Percentiles rank a stretch among this genome's conserved stretches.
These are phyloP conservation scores for Oceanodroma tethys DNA, from an alignment of 2,113 vertebrate genomes.

Conservation along the genomic window DNA sequence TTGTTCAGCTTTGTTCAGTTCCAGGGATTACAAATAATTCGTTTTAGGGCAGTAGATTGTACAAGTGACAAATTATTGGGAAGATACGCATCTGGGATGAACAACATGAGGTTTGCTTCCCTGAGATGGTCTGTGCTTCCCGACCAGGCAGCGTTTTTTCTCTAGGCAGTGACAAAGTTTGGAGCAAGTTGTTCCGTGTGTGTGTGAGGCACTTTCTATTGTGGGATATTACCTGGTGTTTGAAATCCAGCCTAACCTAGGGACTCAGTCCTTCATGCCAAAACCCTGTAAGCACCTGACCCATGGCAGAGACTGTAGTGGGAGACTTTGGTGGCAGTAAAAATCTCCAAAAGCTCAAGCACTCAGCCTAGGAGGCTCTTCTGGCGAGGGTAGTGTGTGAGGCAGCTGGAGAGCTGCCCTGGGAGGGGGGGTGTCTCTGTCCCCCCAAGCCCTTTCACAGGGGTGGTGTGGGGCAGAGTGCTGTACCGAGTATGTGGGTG, in stretches of 20 bases:
- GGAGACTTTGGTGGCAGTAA: background rate
- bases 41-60: background rate
- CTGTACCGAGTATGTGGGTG: fast-evolving
- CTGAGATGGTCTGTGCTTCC: background rate
- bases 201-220: background rate
- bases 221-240: background rate
- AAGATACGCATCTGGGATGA: background rate
- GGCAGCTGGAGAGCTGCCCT: background rate
- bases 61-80: background rate
- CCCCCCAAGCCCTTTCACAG: background rate
- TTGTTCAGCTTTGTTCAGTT: background rate
- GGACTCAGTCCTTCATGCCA: background rate
- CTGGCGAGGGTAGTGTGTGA: background rate
- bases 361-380: background rate
- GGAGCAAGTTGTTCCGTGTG: background rate
- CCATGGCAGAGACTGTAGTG: fast-evolving
- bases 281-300: background rate
- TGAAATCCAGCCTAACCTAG: background rate
- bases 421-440: fast-evolving
- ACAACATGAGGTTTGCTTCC: background rate
- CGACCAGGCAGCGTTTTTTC: background rate
- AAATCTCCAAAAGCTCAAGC: fast-evolving
- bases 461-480: background rate
- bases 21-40: background rate
- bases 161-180: background rate